These are phyloP conservation scores for Henricia sp. DNA, from an alignment of 53 echinoderm and acorn worm species.

Conservation along the genomic window DNA sequence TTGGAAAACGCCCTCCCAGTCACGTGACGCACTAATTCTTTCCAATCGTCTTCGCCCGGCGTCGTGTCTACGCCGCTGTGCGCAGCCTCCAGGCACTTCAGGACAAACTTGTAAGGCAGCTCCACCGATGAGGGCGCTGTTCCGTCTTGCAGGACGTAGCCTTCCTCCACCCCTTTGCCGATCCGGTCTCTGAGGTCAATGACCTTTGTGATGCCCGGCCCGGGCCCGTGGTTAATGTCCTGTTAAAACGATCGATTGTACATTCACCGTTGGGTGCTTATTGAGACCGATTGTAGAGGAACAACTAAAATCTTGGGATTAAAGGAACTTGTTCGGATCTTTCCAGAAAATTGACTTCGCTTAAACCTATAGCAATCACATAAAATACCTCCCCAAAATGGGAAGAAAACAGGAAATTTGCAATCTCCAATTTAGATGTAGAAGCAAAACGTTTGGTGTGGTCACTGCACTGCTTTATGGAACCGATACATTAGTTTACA, in stretches of 20 bases:
- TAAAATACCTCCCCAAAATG: too few relatives aligned
- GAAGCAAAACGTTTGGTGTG: too few relatives aligned
- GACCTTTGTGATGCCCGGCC: conserved; percentile 74
- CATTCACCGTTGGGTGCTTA: neutral
- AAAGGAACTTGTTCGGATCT: neutral
- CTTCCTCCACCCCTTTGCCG: conserved; percentile 61
- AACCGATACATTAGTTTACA: too few relatives aligned
- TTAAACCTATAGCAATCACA: too few relatives aligned
- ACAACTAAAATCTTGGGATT: neutral
- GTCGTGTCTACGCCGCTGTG: conserved; percentile 22
- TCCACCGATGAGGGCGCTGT: conserved; percentile 75
- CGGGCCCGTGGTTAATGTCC: conserved; percentile 46
- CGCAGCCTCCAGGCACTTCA: conserved; percentile 29
- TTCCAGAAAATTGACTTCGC: too few relatives aligned
- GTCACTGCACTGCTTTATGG: too few relatives aligned
- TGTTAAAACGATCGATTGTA: neutral
- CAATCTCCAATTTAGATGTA: too few relatives aligned
- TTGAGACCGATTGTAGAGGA: neutral
- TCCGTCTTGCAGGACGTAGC: conserved; percentile 78
- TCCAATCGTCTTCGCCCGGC: conserved; percentile 65
- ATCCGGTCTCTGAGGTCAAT: conserved; percentile 71
- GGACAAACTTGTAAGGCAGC: conserved; percentile 68
- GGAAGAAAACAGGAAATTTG: too few relatives aligned
- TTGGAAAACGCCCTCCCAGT: conserved; percentile 73
- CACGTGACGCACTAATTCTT: conserved; percentile 50